A percentile compares a stretch with the other conserved stretches of the same genome.
Conservation (phyloP, 2,888 invertebrate genomes). For the Eupeodes luniger region DNA sequence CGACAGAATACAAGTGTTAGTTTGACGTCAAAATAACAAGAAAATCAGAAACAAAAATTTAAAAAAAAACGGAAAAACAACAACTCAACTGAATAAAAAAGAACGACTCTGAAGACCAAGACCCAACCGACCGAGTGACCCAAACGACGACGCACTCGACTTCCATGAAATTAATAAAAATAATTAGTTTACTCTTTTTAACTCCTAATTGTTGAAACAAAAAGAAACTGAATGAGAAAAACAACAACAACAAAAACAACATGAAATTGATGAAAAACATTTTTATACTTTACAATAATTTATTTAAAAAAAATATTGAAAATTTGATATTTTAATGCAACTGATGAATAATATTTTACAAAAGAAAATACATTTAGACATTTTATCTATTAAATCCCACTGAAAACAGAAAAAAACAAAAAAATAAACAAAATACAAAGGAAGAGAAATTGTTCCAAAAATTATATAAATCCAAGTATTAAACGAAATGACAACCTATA, state of each 20-base stretch:
- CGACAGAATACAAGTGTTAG: conserved; percentile 50
- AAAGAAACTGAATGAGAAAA: too few species aligned
- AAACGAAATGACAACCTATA: conserved; percentile 1
- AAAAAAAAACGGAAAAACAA: conserved; percentile 23
- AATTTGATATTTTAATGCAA: background rate
- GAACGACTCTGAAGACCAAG: conserved; percentile 51
- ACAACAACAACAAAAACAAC: background rate
- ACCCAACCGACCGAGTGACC: conserved; percentile 64
- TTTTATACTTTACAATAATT: background rate
- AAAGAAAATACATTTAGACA: background rate
- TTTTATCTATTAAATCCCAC: conserved; percentile 1
- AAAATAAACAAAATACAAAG: background rate
- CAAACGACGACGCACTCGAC: conserved; percentile 54
- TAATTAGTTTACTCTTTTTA: background rate
- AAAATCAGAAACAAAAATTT: conserved; percentile 34
- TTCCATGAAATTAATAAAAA: conserved; percentile 41
- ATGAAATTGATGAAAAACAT: background rate
- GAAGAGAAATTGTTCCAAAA: background rate
- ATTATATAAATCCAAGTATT: background rate
- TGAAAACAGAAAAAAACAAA: background rate
- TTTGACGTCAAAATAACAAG: conserved; percentile 64
- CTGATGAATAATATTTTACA: background rate
- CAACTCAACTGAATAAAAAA: conserved; percentile 2
- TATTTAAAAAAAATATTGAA: background rate
- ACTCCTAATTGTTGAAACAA: background rate